Percentiles rank a stretch among this genome's conserved stretches.
phyloP scores from a whole-genome alignment of 2,888 invertebrate species.

The Dyspetes luteomarginatus region DNA sequence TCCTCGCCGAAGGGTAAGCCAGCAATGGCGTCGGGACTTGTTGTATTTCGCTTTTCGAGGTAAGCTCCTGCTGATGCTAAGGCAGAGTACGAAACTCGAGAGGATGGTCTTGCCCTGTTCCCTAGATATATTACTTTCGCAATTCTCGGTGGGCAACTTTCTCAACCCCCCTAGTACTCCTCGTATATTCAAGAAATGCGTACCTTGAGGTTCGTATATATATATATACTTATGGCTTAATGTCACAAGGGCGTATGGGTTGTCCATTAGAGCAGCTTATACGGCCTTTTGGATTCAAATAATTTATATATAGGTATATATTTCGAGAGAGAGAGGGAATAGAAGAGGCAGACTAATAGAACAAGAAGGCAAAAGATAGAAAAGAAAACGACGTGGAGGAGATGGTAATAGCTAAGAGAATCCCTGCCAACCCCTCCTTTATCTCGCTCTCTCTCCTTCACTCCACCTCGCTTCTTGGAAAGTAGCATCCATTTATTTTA shows the following conservation, averaged over 20 bases:
- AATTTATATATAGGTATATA: no score
- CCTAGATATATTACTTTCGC: constrained; percentile 51
- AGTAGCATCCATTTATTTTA: constrained; percentile 83
- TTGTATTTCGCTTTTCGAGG: constrained; percentile 82
- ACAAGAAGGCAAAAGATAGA: constrained; percentile 4
- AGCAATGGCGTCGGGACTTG: constrained; percentile 83
- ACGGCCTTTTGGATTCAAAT: no score
- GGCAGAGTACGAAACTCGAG: constrained; percentile 20
- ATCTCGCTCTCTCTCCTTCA: background rate
- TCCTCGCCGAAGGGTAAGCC: constrained; percentile 77
- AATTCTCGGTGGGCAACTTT: constrained; percentile 48
- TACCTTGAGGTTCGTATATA: constrained; percentile 1
- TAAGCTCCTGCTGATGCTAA: constrained; percentile 71
- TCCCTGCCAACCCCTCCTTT: constrained; percentile 36
- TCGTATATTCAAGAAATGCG: background rate
- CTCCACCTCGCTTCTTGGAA: constrained; percentile 60
- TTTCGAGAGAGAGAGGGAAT: constrained; percentile 16
- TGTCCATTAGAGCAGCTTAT: no score
- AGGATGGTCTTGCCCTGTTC: background rate
- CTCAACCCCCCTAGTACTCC: no score
- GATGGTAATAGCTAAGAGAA: constrained; percentile 52
- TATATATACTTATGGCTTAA: background rate
- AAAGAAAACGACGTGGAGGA: constrained; percentile 48
- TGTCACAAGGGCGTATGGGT: background rate
- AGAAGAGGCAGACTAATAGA: constrained; percentile 34